Evolutionary conservation across 2,888 invertebrate species (phyloP).

Genomic region (Leucozona laternaria): DNA sequence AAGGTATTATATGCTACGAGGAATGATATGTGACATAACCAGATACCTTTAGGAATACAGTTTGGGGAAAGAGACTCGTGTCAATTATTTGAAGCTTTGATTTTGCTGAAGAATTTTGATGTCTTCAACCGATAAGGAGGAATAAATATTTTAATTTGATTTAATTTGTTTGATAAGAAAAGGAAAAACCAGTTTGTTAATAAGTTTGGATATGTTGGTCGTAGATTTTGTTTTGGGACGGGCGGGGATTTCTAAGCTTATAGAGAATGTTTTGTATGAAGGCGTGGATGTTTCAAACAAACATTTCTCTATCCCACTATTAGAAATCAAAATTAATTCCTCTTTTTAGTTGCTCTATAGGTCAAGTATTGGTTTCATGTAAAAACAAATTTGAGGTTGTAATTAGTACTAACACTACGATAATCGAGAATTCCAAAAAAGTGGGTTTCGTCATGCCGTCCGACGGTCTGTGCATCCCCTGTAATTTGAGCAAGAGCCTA

Average conservation of each 20-base stretch:
- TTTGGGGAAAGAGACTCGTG: conserved; percentile 30
- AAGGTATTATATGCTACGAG: not conserved
- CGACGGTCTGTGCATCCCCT: too few species aligned
- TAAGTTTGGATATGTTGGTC: not conserved
- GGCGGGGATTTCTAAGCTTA: not conserved
- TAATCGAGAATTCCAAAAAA: too few species aligned
- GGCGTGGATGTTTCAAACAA: too few species aligned
- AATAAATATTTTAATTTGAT: conserved; percentile 65
- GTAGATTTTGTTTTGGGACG: not conserved
- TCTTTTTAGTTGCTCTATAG: too few species aligned
- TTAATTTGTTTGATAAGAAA: conserved; percentile 26
- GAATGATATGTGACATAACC: not conserved
- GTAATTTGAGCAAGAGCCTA: too few species aligned
- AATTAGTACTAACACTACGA: too few species aligned
- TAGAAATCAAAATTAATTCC: too few species aligned
- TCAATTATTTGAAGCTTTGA: conserved; percentile 63
- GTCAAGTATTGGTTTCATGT: too few species aligned
- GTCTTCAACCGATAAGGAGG: conserved; percentile 6
- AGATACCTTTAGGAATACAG: not conserved
- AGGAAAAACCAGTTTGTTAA: not conserved
- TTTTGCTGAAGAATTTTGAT: conserved; percentile 58
- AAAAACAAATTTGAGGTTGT: too few species aligned
- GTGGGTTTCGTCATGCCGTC: too few species aligned
- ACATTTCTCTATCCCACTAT: too few species aligned
- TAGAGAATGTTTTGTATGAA: not conserved